phyloP scores from a whole-genome alignment of 2,113 vertebrate species.

The Oreochromis aureus region DNA sequence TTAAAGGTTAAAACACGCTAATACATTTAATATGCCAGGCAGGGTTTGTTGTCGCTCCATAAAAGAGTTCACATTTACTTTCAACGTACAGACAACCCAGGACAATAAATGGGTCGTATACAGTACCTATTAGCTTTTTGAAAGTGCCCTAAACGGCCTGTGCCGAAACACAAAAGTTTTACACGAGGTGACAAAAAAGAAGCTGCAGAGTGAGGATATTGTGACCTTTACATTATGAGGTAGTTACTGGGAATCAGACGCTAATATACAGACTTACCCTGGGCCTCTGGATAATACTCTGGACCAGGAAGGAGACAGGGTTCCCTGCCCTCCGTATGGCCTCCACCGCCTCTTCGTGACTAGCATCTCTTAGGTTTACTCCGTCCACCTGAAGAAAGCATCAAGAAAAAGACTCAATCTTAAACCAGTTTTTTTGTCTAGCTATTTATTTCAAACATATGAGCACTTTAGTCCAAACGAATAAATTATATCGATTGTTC shows the following conservation, averaged over 20 bases:
- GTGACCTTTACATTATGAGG: background rate
- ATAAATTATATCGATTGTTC: background rate
- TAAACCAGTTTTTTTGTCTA: background rate
- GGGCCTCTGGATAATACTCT: slow-evolving; percentile 89
- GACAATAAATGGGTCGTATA: background rate
- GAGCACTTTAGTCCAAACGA: background rate
- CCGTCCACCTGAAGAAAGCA: slow-evolving; percentile 85
- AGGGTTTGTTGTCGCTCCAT: background rate
- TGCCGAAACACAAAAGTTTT: background rate
- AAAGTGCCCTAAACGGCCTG: slow-evolving; percentile 25
- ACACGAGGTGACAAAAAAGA: background rate
- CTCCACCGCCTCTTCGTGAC: slow-evolving; percentile 97
- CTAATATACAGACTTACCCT: slow-evolving; percentile 79
- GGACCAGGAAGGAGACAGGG: slow-evolving; percentile 93
- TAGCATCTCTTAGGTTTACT: slow-evolving; percentile 92
- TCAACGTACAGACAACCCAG: background rate
- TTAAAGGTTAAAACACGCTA: slow-evolving; percentile 23
- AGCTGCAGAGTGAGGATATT: background rate
- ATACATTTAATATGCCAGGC: slow-evolving; percentile 18
- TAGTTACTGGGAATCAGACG: background rate
- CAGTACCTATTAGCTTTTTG: background rate
- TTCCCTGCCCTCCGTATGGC: slow-evolving; percentile 95
- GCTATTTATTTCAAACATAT: background rate
- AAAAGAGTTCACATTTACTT: background rate
- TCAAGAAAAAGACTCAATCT: background rate